phyloP scores from a whole-genome alignment of 2,888 invertebrate species.

The Cordilura impudica region DNA sequence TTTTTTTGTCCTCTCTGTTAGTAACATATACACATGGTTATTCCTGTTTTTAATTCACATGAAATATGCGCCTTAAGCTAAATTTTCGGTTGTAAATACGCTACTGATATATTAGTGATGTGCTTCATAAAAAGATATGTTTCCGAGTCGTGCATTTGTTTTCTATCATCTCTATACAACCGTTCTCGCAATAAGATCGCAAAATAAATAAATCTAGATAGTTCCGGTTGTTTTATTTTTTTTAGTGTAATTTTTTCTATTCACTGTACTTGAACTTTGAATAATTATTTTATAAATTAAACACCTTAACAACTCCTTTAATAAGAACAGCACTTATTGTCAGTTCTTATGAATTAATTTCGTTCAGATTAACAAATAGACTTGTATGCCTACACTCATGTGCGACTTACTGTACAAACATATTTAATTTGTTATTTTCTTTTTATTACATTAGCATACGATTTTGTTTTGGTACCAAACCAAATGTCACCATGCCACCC shows the following conservation, averaged over 20 bases:
- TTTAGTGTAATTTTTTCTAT: background rate
- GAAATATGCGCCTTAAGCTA: too few species aligned
- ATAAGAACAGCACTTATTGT: background rate
- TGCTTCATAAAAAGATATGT: too few species aligned
- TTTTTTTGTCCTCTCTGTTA: too few species aligned
- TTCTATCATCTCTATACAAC: too few species aligned
- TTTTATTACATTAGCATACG: conserved; percentile 31
- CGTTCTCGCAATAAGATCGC: too few species aligned
- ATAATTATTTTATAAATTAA: background rate
- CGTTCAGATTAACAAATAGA: conserved; percentile 17
- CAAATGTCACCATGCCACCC: conserved; percentile 48
- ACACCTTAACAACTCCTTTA: conserved; percentile 3
- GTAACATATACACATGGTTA: too few species aligned
- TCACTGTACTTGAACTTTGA: conserved; percentile 36
- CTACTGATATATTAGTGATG: too few species aligned
- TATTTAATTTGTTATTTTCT: background rate
- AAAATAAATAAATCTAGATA: too few species aligned
- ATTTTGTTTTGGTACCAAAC: conserved; percentile 6
- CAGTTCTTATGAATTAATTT: conserved; percentile 15
- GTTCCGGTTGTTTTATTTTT: too few species aligned
- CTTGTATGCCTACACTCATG: conserved; percentile 46
- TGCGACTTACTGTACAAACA: background rate
- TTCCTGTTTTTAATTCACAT: too few species aligned
- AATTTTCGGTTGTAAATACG: too few species aligned
- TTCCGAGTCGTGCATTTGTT: too few species aligned